Percentiles rank a stretch among this genome's conserved stretches.
phyloP scores from a whole-genome alignment of 2,797 vertebrate genomes.

The Acanthiza pusilla region DNA sequence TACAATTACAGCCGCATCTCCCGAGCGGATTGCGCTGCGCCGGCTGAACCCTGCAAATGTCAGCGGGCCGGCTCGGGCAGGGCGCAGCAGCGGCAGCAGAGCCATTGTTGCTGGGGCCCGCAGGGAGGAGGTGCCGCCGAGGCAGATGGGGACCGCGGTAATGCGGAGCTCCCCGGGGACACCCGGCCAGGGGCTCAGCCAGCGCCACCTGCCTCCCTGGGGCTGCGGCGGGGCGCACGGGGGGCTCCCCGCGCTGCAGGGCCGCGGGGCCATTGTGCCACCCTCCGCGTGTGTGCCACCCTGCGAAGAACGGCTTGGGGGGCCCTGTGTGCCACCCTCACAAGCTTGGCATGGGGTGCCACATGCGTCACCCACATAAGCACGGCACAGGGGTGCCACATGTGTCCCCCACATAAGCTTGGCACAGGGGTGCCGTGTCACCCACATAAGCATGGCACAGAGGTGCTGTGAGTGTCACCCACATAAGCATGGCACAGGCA shows the following conservation, averaged over 20 bases:
- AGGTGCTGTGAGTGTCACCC: too few relatives aligned
- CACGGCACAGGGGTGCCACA: too few relatives aligned
- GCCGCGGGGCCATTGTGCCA: accelerated
- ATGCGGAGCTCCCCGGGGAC: slow-evolving; percentile 34
- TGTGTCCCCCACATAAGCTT: too few relatives aligned
- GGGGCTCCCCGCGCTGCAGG: accelerated
- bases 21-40: neutral
- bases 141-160: slow-evolving; percentile 54
- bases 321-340: neutral
- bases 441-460: neutral
- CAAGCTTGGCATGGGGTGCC: too few relatives aligned
- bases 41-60: neutral
- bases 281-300: neutral
- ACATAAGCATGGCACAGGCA: too few relatives aligned
- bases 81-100: neutral
- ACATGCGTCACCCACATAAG: too few relatives aligned
- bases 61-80: neutral
- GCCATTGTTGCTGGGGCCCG: slow-evolving; percentile 41
- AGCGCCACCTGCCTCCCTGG: neutral
- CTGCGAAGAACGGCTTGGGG: neutral
- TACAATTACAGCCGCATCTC: neutral
- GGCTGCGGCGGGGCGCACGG: neutral
- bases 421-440: too few relatives aligned
- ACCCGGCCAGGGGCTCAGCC: neutral
- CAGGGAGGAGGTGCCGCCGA: neutral